These are phyloP conservation scores for Stomatorhinus ivindoensis DNA, from an alignment of 2,113 vertebrate species.

Conservation along the genomic window DNA sequence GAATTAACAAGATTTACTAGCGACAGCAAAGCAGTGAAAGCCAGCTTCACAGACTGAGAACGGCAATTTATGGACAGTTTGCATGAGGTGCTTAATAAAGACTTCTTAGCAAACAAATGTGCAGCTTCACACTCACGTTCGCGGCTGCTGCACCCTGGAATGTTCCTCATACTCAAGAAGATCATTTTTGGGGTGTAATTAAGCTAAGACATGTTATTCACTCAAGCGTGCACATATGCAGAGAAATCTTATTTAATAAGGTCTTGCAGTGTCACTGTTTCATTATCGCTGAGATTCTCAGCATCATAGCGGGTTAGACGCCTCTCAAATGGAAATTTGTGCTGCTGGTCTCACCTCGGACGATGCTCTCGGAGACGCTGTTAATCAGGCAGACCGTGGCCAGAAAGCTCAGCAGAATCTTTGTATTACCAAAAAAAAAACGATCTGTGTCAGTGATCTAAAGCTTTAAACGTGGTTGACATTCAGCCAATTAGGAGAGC, in stretches of 20 bases:
- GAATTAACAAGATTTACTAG: not conserved
- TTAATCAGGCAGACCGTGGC: not conserved
- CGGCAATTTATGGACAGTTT: not conserved
- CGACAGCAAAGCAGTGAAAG: not conserved
- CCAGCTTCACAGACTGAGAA: not conserved
- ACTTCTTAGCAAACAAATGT: not conserved
- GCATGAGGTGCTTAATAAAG: not conserved
- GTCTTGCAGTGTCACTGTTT: not conserved
- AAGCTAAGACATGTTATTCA: not conserved
- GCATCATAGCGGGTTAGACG: not conserved
- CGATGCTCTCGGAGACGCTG: not conserved
- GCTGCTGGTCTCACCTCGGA: not conserved
- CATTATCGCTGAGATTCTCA: not conserved
- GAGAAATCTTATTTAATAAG: slow-evolving; percentile 6
- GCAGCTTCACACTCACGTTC: not conserved
- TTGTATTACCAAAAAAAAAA: not conserved
- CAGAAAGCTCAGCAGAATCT: not conserved
- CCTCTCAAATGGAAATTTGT: not conserved
- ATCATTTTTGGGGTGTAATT: not conserved
- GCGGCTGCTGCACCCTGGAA: not conserved
- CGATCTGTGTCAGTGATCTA: not conserved
- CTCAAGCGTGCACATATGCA: not conserved
- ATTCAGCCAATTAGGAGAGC: not conserved
- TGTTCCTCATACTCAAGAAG: no score
- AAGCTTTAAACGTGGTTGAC: not conserved